These are phyloP conservation scores for Dicentrarchus labrax DNA, from an alignment of 2,113 vertebrate genomes.

Conservation along the genomic window DNA sequence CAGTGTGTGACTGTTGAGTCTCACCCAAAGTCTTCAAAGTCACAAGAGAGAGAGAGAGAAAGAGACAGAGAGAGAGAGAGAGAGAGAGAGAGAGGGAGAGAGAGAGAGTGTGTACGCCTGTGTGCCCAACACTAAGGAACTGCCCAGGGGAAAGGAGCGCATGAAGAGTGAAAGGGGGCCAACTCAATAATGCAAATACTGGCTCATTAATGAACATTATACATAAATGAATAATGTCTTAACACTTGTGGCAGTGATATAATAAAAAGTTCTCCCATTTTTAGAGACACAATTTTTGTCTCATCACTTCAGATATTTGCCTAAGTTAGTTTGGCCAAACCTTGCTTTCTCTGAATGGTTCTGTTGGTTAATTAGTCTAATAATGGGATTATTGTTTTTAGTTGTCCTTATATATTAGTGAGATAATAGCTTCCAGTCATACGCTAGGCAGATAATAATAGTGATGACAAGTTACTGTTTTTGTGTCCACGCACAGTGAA, in stretches of 20 bases:
- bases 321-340: conserved; percentile 34
- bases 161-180: conserved; percentile 61
- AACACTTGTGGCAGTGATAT: conserved; percentile 61
- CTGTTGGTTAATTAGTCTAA: conserved; percentile 27
- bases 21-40: conserved; percentile 58
- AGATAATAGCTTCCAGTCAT: background rate
- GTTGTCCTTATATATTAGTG: conserved; percentile 12
- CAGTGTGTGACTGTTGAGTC: conserved; percentile 47
- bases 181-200: conserved; percentile 78
- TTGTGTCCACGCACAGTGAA: background rate
- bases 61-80: background rate
- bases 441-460: background rate
- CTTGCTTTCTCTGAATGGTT: background rate
- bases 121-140: conserved; percentile 36
- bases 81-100: no score
- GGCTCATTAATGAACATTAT: conserved; percentile 74
- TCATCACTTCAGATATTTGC: conserved; percentile 36
- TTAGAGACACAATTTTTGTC: conserved; percentile 49
- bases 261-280: conserved; percentile 58
- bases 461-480: no score
- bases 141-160: conserved; percentile 58
- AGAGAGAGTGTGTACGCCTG: conserved; percentile 33
- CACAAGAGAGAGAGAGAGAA: conserved; percentile 13
- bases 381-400: conserved; percentile 26
- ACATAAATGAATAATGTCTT: conserved; percentile 72